Evolutionary conservation across 2,113 vertebrate genomes (phyloP).

Genomic region (Stomatorhinus ivindoensis): DNA sequence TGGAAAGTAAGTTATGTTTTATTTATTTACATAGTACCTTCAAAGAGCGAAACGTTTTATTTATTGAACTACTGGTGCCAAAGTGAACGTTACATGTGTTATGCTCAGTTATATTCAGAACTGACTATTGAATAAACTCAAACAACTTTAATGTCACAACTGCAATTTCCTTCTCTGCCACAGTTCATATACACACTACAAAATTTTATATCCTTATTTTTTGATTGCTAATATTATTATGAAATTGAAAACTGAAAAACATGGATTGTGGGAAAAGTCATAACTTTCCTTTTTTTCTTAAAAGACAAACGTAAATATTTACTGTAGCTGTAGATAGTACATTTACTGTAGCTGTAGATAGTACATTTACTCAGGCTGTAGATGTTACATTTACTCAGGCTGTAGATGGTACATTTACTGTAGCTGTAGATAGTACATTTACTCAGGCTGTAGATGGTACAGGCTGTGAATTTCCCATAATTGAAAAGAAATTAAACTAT

Average conservation of each 20-base stretch:
- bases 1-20: constrained; percentile 49
- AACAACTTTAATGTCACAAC: constrained; percentile 19
- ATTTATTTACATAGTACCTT: constrained; percentile 46
- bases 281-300: background rate
- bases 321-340: background rate
- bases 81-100: constrained; percentile 41
- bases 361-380: background rate
- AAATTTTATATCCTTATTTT: background rate
- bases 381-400: background rate
- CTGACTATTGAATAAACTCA: constrained; percentile 33
- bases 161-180: background rate
- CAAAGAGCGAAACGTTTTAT: constrained; percentile 39
- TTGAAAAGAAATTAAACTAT: background rate
- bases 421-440: background rate
- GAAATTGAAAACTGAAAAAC: background rate
- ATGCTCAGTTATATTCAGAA: constrained; percentile 30
- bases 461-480: background rate
- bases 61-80: constrained; percentile 49
- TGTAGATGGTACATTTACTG: no score
- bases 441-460: no score
- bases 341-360: background rate
- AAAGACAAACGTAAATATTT: background rate
- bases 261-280: background rate
- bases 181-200: background rate
- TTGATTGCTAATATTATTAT: background rate